These are phyloP conservation scores for Tetrax tetrax DNA, from an alignment of 2,113 vertebrate genomes.

Conservation along the genomic window DNA sequence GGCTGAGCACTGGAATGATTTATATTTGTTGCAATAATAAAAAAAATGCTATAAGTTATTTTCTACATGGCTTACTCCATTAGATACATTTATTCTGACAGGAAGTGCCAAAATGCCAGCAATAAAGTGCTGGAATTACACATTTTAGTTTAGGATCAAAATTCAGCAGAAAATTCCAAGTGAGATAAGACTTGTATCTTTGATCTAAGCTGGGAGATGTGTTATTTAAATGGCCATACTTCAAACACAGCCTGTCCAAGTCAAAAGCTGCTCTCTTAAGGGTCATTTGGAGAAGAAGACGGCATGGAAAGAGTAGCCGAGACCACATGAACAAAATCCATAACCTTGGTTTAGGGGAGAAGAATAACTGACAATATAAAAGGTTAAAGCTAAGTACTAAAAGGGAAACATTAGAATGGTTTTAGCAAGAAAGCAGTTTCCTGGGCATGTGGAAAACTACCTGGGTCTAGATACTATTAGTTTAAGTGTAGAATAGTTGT, in stretches of 20 bases:
- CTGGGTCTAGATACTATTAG: neutral
- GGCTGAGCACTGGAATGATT: conserved; percentile 50
- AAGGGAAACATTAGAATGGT: neutral
- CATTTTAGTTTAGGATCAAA: neutral
- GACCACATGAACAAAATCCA: neutral
- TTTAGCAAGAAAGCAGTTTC: neutral
- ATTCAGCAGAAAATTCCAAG: conserved; percentile 19
- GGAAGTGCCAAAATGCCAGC: conserved; percentile 33
- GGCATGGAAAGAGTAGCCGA: neutral
- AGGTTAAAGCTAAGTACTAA: neutral
- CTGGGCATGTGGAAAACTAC: neutral
- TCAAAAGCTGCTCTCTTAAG: neutral
- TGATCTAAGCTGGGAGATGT: neutral
- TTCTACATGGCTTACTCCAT: conserved; percentile 66
- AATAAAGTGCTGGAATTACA: conserved; percentile 38
- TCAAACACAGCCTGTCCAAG: neutral
- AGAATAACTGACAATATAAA: neutral
- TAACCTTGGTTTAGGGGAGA: neutral
- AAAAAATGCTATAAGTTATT: conserved; percentile 60
- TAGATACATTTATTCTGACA: conserved; percentile 62
- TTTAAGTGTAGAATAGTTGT: neutral
- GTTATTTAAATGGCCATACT: conserved; percentile 10
- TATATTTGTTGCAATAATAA: conserved; percentile 51
- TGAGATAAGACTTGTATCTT: neutral
- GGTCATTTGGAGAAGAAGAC: neutral